Evolutionary conservation across 2,797 vertebrate species (phyloP), one percentile per base, ranked within the genome.

Genomic region (Perdix hodgsoniae): DNA sequence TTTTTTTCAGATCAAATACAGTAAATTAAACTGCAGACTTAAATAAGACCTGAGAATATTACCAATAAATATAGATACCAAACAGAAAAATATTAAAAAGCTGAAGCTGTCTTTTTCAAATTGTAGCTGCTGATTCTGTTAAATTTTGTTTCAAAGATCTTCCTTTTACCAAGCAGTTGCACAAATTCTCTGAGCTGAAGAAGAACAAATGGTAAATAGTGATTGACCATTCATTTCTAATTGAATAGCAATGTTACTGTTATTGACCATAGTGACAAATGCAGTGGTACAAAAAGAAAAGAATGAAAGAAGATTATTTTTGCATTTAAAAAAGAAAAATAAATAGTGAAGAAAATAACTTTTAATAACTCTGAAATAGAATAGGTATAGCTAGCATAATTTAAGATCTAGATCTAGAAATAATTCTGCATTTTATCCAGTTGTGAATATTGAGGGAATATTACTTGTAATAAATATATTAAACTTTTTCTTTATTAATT

Each of bases 31-130:
- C 64, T 86, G 27, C n/a, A 67, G 14, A 9, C 49, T 72, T 91
- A 91, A 83, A 82, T 86, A 80, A 47, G 93, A 88, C 59, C 63
- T 49, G 85, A 91, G 45, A 94, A 44, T 81, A 27, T 29, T 42
- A 31, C 8, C n/a, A 80, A 37, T 63, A 72, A 88, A 59, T 76
- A 40, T 31, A 21, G 79, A 57, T 3, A 26, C 77, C 27, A 90
- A 80, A 49, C 49, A 93, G 31, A 86, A 83, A 82, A 63, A 40
- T 60, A 24, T 80, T 70, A n/a, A 64, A 35, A 66, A 72, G 10
- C 70, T 54, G 31, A 59, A 66, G 11, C 2, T 75, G 27, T 61
- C 13, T 87, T 82, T 85, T 71, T 3, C 3, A 74, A 81, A 50
- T 35, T 6, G 7, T 33, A 82, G 11, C 50, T 11, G 74, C 40